A percentile compares a stretch with the other conserved stretches of the same genome.
phyloP scores from a whole-genome alignment of 1,140 invertebrate genomes.

The Ladona fulva region DNA sequence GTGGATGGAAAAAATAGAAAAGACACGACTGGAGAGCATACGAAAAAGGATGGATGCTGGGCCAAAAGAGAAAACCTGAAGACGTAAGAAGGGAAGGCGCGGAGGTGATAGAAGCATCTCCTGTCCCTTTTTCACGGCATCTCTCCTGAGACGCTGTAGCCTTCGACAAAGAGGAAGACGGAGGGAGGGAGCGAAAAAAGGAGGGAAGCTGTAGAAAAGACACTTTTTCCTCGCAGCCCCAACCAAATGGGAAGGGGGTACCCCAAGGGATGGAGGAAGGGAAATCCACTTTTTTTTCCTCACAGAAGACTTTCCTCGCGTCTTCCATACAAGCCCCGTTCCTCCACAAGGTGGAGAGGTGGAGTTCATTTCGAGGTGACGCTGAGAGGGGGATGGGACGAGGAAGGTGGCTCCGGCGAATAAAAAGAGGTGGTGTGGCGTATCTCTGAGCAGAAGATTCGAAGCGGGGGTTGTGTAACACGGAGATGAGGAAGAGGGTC shows the following conservation, averaged over 20 bases:
- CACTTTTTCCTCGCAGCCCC: neutral
- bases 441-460: too few species aligned
- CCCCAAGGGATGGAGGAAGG: neutral
- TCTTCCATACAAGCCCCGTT: neutral
- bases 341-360: neutral
- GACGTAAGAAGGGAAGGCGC: neutral
- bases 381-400: neutral
- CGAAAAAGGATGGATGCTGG: too few species aligned
- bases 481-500: neutral
- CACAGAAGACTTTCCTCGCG: neutral
- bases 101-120: neutral
- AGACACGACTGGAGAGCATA: too few species aligned
- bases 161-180: neutral
- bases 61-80: neutral
- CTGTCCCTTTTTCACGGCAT: neutral
- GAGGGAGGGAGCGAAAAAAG: neutral
- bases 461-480: neutral
- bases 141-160: neutral
- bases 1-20: neutral
- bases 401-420: neutral
- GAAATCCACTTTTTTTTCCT: neutral
- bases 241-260: neutral
- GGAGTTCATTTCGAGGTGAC: neutral
- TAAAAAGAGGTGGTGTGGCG: too few species aligned
- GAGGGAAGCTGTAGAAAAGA: neutral